Base-by-base conservation (phyloP, 53 echinoderm and acorn worm genomes). In the Holothuria scabra region DNA sequence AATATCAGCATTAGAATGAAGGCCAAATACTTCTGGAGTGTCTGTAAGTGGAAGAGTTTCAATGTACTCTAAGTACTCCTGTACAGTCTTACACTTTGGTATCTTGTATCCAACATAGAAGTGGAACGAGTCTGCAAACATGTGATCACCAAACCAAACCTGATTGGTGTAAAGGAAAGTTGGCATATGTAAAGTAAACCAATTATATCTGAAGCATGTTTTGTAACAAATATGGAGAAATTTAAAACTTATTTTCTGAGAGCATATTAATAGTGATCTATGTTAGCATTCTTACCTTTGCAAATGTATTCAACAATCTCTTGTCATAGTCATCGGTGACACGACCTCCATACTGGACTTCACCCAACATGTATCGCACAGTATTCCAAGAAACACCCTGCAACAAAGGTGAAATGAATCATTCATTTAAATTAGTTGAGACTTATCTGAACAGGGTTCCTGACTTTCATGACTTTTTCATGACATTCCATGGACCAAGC, bases 81-180 rank as follows among this genome's bases (percentile, higher is more conserved):
- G 93, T 19, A 99, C 74, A 12, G 99, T 99, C 86, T 99, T 99
- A 65, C 99, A 99, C 44, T 90, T 92, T 56, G 99, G 99, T 18
- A 99, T 99, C 78, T 81, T 91, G 85, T 99, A 99, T 16, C 99
- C 94, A 13, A 90, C 86, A 82, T 94, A 97, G 90, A 99, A 99
- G 67, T 87, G 87, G 90, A 99, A 99, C 38, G 87, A 83, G 21
- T 99, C 99, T 30, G 28, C 74, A 86, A 95, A 99, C 93, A 99
- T 99, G 85, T 99, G 94, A 67, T 99, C 99, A 68, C 99, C 99
- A 94, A 99, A 99, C 99, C 99, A 99, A 55, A 99, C 94, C 99
- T 96, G 44, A 21, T 28, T n/a, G 58, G 28, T 29, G 22, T 26
- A 19, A 46, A 4, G 57, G 8, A 26, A 30, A n/a, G 9, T 52